Percentiles rank a stretch among this genome's conserved stretches.
Conservation (phyloP, 2,113 vertebrate genomes). For the Camelus dromedarius region DNA sequence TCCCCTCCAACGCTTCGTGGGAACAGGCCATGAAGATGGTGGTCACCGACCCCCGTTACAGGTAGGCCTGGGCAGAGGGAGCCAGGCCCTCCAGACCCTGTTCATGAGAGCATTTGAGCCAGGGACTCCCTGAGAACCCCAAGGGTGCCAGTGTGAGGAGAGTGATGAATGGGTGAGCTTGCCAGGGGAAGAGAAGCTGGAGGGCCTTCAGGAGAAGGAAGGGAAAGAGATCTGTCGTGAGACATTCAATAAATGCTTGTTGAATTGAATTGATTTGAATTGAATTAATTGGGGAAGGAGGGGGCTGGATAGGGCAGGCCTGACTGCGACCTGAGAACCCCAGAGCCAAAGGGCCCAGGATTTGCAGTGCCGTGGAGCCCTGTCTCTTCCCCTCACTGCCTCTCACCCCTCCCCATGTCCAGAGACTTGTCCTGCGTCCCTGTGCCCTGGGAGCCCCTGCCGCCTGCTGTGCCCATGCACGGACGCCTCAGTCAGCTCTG, state of each 20-base stretch:
- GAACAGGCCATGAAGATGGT: slow-evolving; percentile 89
- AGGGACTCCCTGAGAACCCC: slow-evolving; percentile 25
- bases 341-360: background rate
- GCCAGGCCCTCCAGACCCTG: background rate
- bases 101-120: background rate
- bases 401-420: background rate
- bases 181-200: slow-evolving; percentile 9
- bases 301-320: background rate
- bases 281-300: slow-evolving; percentile 42
- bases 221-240: background rate
- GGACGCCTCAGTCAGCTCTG: background rate
- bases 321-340: background rate
- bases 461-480: background rate
- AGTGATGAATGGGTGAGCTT: background rate
- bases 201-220: background rate
- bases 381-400: background rate
- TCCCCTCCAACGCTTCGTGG: slow-evolving; percentile 87
- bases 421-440: background rate
- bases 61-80: slow-evolving; percentile 78
- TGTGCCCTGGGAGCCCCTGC: background rate
- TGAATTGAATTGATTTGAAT: slow-evolving; percentile 57
- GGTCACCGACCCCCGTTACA: slow-evolving; percentile 86
- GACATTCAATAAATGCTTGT: slow-evolving; percentile 55
- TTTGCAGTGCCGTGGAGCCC: background rate
- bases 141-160: background rate